Conservation (phyloP, 2,888 invertebrate genomes). For the Glaucopsyche alexis region DNA sequence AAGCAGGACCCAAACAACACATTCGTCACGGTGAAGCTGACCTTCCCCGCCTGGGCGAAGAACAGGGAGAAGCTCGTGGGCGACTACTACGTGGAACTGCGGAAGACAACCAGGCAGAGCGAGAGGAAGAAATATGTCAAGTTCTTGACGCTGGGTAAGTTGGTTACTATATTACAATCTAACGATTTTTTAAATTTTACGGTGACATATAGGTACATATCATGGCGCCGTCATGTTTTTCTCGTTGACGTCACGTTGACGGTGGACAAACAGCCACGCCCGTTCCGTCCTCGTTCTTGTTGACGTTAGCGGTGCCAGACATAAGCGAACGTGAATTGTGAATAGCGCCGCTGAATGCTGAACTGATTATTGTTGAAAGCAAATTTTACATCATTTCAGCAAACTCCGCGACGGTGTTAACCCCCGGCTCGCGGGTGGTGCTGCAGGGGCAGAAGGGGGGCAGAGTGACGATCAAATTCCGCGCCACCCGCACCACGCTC, state of each 20-base stretch:
- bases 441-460: slow-evolving; percentile 48
- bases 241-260: too few species aligned
- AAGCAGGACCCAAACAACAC: not conserved
- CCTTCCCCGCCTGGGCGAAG: slow-evolving; percentile 37
- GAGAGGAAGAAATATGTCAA: slow-evolving; percentile 36
- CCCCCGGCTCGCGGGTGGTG: slow-evolving; percentile 38
- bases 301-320: too few species aligned
- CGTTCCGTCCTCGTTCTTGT: too few species aligned
- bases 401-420: slow-evolving; percentile 39
- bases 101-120: not conserved
- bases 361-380: too few species aligned
- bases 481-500: slow-evolving; percentile 47
- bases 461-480: slow-evolving; percentile 43
- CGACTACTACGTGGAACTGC: slow-evolving; percentile 38
- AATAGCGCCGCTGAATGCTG: too few species aligned
- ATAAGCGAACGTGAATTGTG: too few species aligned
- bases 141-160: slow-evolving; percentile 41
- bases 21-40: slow-evolving; percentile 34
- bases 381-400: slow-evolving; percentile 39
- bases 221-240: too few species aligned
- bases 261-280: too few species aligned
- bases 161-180: too few species aligned
- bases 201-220: too few species aligned
- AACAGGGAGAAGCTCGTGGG: slow-evolving; percentile 33
- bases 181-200: too few species aligned